These are phyloP conservation scores for Ptilorrhoa leucosticta DNA, from an alignment of 2,113 vertebrate species.

Conservation along the genomic window DNA sequence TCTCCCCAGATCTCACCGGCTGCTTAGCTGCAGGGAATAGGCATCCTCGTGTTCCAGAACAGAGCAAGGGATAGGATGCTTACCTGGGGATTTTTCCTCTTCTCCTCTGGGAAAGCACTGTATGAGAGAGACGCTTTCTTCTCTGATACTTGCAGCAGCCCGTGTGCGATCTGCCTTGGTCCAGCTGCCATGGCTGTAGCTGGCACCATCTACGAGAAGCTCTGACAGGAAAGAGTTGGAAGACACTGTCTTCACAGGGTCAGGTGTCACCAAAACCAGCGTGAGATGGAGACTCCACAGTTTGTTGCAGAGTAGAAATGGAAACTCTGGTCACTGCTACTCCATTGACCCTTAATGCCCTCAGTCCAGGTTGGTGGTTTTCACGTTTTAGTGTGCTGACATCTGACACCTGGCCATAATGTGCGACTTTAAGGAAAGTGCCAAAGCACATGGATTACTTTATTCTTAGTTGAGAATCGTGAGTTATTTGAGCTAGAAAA, in stretches of 20 bases:
- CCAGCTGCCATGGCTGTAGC: background rate
- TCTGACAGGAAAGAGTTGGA: background rate
- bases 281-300: background rate
- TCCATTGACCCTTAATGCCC: background rate
- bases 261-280: background rate
- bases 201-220: background rate
- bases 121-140: background rate
- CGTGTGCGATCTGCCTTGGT: fast-evolving
- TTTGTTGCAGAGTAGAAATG: background rate
- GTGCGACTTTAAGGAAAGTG: background rate
- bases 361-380: background rate
- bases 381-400: fast-evolving
- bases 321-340: background rate
- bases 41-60: background rate
- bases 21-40: background rate
- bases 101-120: background rate
- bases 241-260: background rate
- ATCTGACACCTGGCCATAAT: background rate
- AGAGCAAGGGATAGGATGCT: background rate
- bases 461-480: background rate
- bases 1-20: background rate
- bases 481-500: background rate
- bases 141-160: background rate
- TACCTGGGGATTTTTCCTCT: background rate
- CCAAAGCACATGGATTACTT: background rate